Base-by-base conservation (phyloP, 2,113 vertebrate species). In the Micromys minutus region DNA sequence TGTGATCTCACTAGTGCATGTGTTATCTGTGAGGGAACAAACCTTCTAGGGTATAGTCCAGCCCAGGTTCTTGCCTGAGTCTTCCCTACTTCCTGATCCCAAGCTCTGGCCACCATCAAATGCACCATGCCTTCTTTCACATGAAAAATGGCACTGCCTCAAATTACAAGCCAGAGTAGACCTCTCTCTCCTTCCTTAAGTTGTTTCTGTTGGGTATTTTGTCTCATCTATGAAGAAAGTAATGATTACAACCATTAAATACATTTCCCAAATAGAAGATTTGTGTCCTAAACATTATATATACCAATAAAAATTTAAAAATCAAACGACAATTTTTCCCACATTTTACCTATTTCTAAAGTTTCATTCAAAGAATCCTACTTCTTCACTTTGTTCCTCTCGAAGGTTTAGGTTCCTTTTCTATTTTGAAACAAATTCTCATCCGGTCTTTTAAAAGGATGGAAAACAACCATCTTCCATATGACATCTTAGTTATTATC, bases 361-460 rank as follows among this genome's bases (percentile, higher is more conserved):
- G n/a, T 59, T 79, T 75, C 75, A 47, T 34, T 47, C 16, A 77
- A 89, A 91, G 19, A 92, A 36, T 36, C 22, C 39, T 24, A 19
- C 16, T 72, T 12, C 52, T 11, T 61, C 19, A 13, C 29, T 80
- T 80, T 89, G 42, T 29, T 84, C 74, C 77, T 57, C 36, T 57
- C 2, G 31, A 69, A 57, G 21, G 2, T 72, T 52, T 88, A 87
- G 42, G 59, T 34, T 71, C 31, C 36, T 61, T 61, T 80, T 87
- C n/a, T 80, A 16, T 83, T 90, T 63, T 91, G 69, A 96, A 84
- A 81, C 12, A 93, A 96, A 84, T 84, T 87, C 50, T 94, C 72
- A 36, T 31, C 77, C 88, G 29, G 19, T 83, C 36, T 59, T 81
- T n/a, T 36, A 55, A 80, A 81, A 81, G 79, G 36, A 81, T 59